Conservation (phyloP, 2,113 vertebrate species). For the Nestor notabilis region DNA sequence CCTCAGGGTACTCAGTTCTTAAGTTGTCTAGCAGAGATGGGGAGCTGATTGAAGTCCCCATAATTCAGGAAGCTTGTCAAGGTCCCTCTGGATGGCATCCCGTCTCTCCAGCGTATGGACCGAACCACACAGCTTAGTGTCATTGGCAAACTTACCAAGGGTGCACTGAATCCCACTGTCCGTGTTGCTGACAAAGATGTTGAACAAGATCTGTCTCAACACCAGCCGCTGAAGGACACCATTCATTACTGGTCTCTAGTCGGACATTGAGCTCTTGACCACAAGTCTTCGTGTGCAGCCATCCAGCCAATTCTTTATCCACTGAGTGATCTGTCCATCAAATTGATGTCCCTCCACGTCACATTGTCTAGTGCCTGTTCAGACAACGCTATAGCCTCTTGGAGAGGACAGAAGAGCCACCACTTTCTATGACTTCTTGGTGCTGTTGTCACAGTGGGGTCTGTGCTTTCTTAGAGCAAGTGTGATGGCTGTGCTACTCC, state of each 20-base stretch:
- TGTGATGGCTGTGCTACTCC: fast-evolving
- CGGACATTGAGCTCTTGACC: neutral
- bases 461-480: too few relatives aligned
- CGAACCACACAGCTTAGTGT: neutral
- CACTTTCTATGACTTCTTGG: neutral
- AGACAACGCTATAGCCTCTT: fast-evolving
- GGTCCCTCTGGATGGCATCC: neutral
- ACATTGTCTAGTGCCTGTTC: neutral
- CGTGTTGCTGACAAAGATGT: neutral
- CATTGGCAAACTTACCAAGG: neutral
- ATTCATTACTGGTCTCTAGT: neutral
- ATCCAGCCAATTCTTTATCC: neutral
- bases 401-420: neutral
- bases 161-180: neutral
- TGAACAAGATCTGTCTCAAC: neutral
- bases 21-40: neutral
- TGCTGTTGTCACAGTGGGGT: neutral
- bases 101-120: neutral
- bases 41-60: neutral
- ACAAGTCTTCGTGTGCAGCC: neutral
- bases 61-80: neutral
- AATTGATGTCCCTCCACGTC: neutral
- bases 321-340: neutral
- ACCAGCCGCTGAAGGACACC: neutral
- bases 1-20: neutral